These are phyloP conservation scores for Drosophila anceps DNA, from an alignment of 2,888 invertebrate genomes.

Conservation along the genomic window DNA sequence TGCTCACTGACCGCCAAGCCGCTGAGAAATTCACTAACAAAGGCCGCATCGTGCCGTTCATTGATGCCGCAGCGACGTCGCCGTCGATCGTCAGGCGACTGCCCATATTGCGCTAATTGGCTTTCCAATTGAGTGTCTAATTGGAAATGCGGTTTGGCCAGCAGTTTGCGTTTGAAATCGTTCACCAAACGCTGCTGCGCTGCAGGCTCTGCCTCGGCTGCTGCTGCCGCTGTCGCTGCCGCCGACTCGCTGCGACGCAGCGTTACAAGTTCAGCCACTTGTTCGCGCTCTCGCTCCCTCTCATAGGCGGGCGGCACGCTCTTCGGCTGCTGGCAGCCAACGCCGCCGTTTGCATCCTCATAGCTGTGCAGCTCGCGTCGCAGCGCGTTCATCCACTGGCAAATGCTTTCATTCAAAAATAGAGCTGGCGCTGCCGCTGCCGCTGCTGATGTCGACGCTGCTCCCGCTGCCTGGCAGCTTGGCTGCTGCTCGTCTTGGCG, in stretches of 20 bases:
- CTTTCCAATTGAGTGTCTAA: constrained; percentile 23
- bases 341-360: constrained; percentile 67
- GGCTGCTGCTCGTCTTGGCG: constrained; percentile 35
- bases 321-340: constrained; percentile 77
- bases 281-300: constrained; percentile 36
- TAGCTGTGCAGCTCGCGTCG: constrained; percentile 82
- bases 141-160: constrained; percentile 60
- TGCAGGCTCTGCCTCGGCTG: constrained; percentile 3
- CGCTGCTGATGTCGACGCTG: constrained; percentile 4
- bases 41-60: constrained; percentile 76
- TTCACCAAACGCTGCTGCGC: constrained; percentile 71
- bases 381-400: constrained; percentile 84
- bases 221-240: background rate
- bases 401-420: constrained; percentile 80
- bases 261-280: constrained; percentile 28
- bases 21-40: constrained; percentile 81
- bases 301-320: constrained; percentile 81
- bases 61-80: constrained; percentile 78
- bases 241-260: constrained; percentile 34
- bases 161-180: constrained; percentile 82
- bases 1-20: constrained; percentile 31
- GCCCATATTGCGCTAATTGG: constrained; percentile 10
- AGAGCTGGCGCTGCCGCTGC: constrained; percentile 41
- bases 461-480: constrained; percentile 3
- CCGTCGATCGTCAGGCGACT: constrained; percentile 14